Evolutionary conservation across 1,140 invertebrate species (phyloP).

Genomic region (Dinoponera quadriceps): DNA sequence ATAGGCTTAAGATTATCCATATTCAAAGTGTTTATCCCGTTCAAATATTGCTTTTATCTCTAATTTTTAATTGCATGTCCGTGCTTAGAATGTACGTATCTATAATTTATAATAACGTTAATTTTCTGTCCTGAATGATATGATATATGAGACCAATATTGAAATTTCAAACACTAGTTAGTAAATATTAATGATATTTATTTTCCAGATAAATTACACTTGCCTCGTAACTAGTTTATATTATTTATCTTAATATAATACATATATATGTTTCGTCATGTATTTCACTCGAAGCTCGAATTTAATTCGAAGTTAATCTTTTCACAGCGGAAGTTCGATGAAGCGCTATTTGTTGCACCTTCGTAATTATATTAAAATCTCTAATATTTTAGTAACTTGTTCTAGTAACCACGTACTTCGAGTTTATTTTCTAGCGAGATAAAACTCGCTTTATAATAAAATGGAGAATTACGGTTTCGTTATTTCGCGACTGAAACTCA

Average conservation of each 20-base stretch:
- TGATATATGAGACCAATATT: background rate
- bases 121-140: background rate
- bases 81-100: background rate
- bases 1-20: conserved; percentile 23
- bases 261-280: background rate
- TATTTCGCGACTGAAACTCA: background rate
- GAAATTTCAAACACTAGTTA: conserved; percentile 4
- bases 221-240: background rate
- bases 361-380: background rate
- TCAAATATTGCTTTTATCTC: background rate
- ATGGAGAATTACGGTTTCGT: background rate
- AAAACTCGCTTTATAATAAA: background rate
- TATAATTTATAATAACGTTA: conserved; percentile 5
- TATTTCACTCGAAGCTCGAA: too few relatives aligned
- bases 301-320: background rate
- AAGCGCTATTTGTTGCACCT: background rate
- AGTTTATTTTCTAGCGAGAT: too few relatives aligned
- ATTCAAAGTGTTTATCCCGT: conserved; percentile 5
- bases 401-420: too few relatives aligned
- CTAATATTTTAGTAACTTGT: background rate
- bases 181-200: background rate
- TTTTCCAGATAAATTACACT: conserved; percentile 6
- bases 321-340: background rate
- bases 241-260: background rate
- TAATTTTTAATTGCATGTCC: background rate